Conservation (phyloP, 2,888 invertebrate genomes). For the Pachydiplax longipennis region DNA sequence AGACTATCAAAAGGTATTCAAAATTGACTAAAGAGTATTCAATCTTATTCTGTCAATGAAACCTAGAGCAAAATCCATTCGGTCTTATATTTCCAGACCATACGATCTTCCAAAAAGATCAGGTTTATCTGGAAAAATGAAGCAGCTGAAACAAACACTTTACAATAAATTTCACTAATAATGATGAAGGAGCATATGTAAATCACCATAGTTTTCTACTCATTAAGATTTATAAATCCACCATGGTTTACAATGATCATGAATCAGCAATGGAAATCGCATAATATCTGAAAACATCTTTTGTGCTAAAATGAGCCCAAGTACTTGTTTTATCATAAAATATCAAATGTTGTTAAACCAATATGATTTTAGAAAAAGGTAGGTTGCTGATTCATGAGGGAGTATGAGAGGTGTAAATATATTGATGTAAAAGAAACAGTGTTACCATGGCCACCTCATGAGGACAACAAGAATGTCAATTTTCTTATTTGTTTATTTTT, state of each 20-base stretch:
- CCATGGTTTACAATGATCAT: too few species aligned
- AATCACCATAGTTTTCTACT: conserved; percentile 35
- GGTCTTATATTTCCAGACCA: not conserved
- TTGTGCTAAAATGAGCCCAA: too few species aligned
- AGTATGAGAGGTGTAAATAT: conserved; percentile 23
- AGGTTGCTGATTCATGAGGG: not conserved
- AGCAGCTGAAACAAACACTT: not conserved
- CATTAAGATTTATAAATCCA: not conserved
- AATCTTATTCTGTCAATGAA: not conserved
- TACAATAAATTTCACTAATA: not conserved
- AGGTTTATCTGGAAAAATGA: not conserved
- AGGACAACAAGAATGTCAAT: conserved; percentile 21
- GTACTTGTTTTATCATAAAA: too few species aligned
- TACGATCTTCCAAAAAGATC: not conserved
- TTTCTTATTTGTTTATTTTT: conserved; percentile 43
- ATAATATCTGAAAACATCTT: too few species aligned
- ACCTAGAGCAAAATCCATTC: not conserved
- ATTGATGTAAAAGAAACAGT: not conserved
- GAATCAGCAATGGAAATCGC: too few species aligned
- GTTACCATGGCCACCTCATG: not conserved
- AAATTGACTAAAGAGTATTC: too few species aligned
- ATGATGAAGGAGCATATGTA: conserved; percentile 3
- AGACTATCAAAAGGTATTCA: not conserved
- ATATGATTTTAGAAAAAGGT: not conserved
- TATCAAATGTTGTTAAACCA: not conserved